Conservation (phyloP, 2,888 invertebrate species). For the Eutolmus rufibarbis region DNA sequence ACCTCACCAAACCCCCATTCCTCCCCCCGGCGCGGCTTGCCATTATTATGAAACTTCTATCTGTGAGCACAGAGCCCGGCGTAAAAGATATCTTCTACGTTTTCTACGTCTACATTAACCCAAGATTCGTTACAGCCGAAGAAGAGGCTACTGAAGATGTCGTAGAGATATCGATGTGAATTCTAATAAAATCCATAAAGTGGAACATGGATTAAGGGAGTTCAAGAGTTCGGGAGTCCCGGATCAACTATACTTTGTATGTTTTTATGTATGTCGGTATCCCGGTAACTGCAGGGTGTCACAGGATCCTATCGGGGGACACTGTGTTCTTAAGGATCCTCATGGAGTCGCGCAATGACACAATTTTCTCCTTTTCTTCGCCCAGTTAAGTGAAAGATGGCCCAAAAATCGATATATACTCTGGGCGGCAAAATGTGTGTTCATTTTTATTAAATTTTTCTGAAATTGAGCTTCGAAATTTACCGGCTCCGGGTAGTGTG, state of each 20-base stretch:
- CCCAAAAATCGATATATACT: constrained; percentile 6
- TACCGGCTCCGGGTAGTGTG: background rate
- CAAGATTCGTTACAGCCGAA: background rate
- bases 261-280: background rate
- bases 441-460: constrained; percentile 33
- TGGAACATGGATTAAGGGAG: constrained; percentile 27
- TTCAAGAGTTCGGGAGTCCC: background rate
- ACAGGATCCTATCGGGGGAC: background rate
- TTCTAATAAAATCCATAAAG: constrained; percentile 32
- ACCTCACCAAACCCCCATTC: too few species aligned
- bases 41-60: constrained; percentile 11
- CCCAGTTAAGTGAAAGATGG: background rate
- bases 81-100: background rate
- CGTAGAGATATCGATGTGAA: constrained; percentile 21
- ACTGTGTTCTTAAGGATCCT: background rate
- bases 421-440: background rate
- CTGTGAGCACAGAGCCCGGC: background rate
- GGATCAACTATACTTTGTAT: background rate
- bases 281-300: background rate
- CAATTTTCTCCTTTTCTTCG: constrained; percentile 4
- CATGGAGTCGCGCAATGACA: background rate
- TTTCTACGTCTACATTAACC: background rate
- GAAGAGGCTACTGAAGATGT: constrained; percentile 4
- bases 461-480: background rate
- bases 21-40: background rate